Conservation (phyloP, 2,113 vertebrate species). For the Leptosomus discolor region DNA sequence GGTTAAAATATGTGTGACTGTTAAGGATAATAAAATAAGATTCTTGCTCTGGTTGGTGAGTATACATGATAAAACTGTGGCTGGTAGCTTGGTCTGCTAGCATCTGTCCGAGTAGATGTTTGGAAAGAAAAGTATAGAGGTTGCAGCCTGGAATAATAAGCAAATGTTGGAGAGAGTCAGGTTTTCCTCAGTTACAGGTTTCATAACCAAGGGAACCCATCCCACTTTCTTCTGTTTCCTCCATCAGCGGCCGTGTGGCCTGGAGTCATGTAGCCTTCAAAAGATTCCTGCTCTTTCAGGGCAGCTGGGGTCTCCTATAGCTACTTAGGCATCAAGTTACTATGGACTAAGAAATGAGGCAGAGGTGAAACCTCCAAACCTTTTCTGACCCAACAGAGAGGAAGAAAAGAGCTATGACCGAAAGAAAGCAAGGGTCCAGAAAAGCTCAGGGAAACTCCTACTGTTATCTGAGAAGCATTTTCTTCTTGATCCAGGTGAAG, state of each 20-base stretch:
- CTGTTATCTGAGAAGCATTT: background rate
- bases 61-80: background rate
- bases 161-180: background rate
- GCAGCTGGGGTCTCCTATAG: background rate
- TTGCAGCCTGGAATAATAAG: background rate
- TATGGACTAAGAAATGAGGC: background rate
- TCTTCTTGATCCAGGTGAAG: background rate
- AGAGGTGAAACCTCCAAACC: background rate
- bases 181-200: background rate
- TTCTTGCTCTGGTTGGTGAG: background rate
- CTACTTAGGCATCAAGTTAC: background rate
- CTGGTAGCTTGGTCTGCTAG: background rate
- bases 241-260: rapidly evolving
- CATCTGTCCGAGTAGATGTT: background rate
- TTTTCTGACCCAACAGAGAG: background rate
- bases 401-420: background rate
- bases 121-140: background rate
- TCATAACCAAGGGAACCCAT: background rate
- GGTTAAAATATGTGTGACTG: constrained; percentile 11
- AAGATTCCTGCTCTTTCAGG: background rate
- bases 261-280: background rate
- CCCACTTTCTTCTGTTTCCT: background rate
- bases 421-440: background rate
- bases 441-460: background rate
- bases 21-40: constrained; percentile 25